Evolutionary conservation across 2,113 vertebrate species (phyloP), one percentile per base, ranked within the genome.

Genomic region (Tamias sibiricus): DNA sequence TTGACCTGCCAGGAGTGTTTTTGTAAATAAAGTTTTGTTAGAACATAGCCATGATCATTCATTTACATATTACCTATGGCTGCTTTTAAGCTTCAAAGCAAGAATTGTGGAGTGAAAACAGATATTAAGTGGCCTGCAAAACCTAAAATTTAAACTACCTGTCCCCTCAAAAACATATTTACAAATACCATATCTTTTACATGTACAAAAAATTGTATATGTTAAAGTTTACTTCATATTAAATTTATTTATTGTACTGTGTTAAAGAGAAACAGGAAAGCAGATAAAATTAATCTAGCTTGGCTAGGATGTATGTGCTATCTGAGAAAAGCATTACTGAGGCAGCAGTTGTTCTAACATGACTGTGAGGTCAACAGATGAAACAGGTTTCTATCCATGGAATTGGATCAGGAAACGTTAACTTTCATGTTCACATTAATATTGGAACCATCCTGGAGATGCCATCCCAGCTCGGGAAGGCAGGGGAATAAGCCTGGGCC

Each of bases 331-430:
- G 62, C 75, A 20, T 77, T 68, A 81, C 4, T 87, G 69, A 93
- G 32, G 64, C 66, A 91, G 62, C 19, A 57, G 17, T 20, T 17
- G 19, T 20, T 57, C 57, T 81, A 82, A 47, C 44, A 62, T 64
- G 42, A 66, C 52, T 66, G 8, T 88, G 75, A 82, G 74, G 30
- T 91, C 64, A 88, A 4, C 79, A 42, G 12, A 57, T 28, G 75
- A 82, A 89, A 89, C 19, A 77, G 13, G 1, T 49, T 88, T 89
- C 32, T 90, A 68, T 90, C 26, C 32, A 9, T n/a, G n/a, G n/a
- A n/a, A n/a, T n/a, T 57, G 32, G 75, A 91, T 91, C 87, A 71
- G 94, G 74, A 94, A 91, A 95, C 47, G 69, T 84, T 84, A 94
- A 35, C 35, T n/a, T 87, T 87, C 59, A 19, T 5, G 24, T 2